phyloP scores from a whole-genome alignment of 2,888 invertebrate species.

The Autographa pulchrina region DNA sequence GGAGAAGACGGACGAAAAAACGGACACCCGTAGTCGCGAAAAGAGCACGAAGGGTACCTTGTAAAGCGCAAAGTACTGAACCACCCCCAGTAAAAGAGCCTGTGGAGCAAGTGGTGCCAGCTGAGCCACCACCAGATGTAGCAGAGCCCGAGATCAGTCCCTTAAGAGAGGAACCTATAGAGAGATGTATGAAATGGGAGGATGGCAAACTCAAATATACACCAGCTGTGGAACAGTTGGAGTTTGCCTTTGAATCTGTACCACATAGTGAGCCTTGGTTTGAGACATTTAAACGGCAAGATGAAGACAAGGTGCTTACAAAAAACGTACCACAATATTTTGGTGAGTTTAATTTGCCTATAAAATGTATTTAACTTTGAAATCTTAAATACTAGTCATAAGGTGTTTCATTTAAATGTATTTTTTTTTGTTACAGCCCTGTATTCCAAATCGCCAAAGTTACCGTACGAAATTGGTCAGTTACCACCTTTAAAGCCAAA shows the following conservation, averaged over 20 bases:
- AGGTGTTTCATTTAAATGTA: slow-evolving; percentile 2
- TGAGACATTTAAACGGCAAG: slow-evolving; percentile 93
- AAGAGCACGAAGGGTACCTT: slow-evolving; percentile 63
- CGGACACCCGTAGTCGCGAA: slow-evolving; percentile 66
- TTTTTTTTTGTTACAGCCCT: slow-evolving; percentile 79
- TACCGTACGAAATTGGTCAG: slow-evolving; percentile 94
- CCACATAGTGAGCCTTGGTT: slow-evolving; percentile 94
- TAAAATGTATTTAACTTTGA: no score
- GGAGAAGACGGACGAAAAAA: slow-evolving; percentile 70
- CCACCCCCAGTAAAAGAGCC: slow-evolving; percentile 55
- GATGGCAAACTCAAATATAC: slow-evolving; percentile 84
- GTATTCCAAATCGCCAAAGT: slow-evolving; percentile 90
- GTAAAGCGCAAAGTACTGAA: slow-evolving; percentile 42
- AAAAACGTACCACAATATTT: slow-evolving; percentile 90
- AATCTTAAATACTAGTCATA: not conserved
- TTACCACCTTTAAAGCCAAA: slow-evolving; percentile 90
- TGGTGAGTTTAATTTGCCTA: slow-evolving; percentile 76
- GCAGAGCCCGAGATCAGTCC: slow-evolving; percentile 68
- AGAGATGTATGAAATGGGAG: slow-evolving; percentile 85
- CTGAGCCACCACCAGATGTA: slow-evolving; percentile 43
- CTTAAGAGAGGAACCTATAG: slow-evolving; percentile 73
- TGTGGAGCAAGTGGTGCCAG: slow-evolving; percentile 54
- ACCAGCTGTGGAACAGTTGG: slow-evolving; percentile 90
- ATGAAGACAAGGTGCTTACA: slow-evolving; percentile 91
- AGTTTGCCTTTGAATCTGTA: slow-evolving; percentile 93